Evolutionary conservation across 2,888 invertebrate species (phyloP).

Genomic region (Harpalus rufipes): DNA sequence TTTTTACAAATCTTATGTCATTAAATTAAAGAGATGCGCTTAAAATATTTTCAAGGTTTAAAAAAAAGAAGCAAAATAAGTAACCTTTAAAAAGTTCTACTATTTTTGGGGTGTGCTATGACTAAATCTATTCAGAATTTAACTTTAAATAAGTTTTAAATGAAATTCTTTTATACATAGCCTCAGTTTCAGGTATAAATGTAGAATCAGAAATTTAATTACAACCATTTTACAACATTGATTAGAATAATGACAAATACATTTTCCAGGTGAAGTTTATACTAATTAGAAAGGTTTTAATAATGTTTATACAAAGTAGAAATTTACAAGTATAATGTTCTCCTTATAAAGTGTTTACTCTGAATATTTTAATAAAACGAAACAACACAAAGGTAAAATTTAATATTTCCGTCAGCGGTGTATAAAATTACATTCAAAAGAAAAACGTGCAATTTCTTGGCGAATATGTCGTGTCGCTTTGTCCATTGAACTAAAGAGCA

Average conservation of each 20-base stretch:
- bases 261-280: too few species aligned
- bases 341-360: background rate
- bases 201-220: background rate
- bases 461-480: background rate
- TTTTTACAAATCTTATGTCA: too few species aligned
- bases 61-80: too few species aligned
- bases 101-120: too few species aligned
- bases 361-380: background rate
- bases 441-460: slow-evolving; percentile 5
- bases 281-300: too few species aligned
- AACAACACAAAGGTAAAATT: background rate
- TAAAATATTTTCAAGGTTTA: too few species aligned
- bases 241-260: background rate
- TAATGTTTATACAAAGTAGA: too few species aligned
- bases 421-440: slow-evolving; percentile 4
- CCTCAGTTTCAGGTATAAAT: background rate
- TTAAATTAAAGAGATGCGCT: too few species aligned
- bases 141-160: too few species aligned
- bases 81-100: too few species aligned
- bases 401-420: background rate
- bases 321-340: background rate
- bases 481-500: slow-evolving; percentile 13
- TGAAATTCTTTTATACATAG: too few species aligned
- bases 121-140: background rate
- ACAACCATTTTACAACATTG: background rate